phyloP scores from a whole-genome alignment of 2,888 invertebrate genomes.

The Petrophora chlorosata region DNA sequence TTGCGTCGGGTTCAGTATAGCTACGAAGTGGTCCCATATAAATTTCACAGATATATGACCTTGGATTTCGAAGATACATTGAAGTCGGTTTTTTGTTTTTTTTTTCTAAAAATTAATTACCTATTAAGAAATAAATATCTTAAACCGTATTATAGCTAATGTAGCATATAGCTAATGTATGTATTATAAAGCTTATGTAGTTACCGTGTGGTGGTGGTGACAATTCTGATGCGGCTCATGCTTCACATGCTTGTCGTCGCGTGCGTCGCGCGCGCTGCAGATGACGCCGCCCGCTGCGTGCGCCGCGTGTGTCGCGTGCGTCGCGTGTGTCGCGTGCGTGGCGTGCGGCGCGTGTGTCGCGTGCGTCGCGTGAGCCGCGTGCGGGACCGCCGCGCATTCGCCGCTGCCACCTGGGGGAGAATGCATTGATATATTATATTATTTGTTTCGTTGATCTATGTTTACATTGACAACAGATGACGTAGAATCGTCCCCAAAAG shows the following conservation, averaged over 20 bases:
- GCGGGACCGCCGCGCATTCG: slow-evolving; percentile 40
- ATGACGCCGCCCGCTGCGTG: slow-evolving; percentile 51
- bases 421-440: no score
- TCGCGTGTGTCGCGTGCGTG: slow-evolving; percentile 1
- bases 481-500: no score
- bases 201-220: slow-evolving; percentile 45
- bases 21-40: no score
- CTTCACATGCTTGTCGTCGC: slow-evolving; percentile 77
- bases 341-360: slow-evolving; percentile 30
- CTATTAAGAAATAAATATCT: background rate
- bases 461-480: no score
- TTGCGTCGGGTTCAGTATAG: no score
- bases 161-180: background rate
- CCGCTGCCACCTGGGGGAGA: slow-evolving; percentile 51
- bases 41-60: no score
- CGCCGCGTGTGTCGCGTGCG: background rate
- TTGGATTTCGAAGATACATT: no score
- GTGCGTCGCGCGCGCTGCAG: slow-evolving; percentile 72
- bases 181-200: background rate
- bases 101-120: no score
- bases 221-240: slow-evolving; percentile 65
- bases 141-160: background rate
- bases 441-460: no score
- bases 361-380: slow-evolving; percentile 41
- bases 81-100: no score